Percentiles rank a stretch among this genome's conserved stretches.
phyloP scores from a whole-genome alignment of 2,797 vertebrate species.

The Emydoidea blandingii region DNA sequence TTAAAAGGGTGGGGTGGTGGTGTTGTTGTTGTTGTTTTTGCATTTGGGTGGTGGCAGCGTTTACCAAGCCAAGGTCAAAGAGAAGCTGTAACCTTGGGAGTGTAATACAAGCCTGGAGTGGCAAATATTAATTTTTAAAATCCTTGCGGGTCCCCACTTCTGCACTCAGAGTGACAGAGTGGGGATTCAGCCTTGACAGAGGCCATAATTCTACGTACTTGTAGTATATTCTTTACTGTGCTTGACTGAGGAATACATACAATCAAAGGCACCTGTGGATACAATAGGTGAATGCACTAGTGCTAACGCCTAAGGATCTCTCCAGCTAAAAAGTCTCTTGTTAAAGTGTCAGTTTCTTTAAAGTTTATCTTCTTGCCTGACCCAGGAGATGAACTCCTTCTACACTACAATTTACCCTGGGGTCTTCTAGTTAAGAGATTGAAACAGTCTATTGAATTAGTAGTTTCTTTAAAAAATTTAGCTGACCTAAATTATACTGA shows the following conservation, averaged over 20 bases:
- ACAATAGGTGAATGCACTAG: background rate
- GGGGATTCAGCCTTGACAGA: too few relatives aligned
- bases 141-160: too few relatives aligned
- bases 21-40: too few relatives aligned
- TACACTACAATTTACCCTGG: background rate
- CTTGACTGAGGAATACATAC: background rate
- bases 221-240: background rate
- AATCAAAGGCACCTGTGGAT: background rate
- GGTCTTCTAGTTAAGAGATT: background rate
- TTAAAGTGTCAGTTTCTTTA: background rate
- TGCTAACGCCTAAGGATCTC: background rate
- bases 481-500: background rate
- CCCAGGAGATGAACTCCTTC: background rate
- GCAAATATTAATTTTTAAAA: too few relatives aligned
- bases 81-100: too few relatives aligned
- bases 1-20: too few relatives aligned
- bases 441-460: background rate
- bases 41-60: too few relatives aligned
- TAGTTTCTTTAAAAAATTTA: background rate
- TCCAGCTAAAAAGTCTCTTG: background rate
- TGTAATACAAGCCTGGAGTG: too few relatives aligned
- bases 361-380: background rate
- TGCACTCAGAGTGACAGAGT: too few relatives aligned
- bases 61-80: too few relatives aligned
- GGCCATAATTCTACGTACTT: background rate